These are phyloP conservation scores for Acleris laterana DNA, from an alignment of 2,888 invertebrate genomes.

Conservation along the genomic window DNA sequence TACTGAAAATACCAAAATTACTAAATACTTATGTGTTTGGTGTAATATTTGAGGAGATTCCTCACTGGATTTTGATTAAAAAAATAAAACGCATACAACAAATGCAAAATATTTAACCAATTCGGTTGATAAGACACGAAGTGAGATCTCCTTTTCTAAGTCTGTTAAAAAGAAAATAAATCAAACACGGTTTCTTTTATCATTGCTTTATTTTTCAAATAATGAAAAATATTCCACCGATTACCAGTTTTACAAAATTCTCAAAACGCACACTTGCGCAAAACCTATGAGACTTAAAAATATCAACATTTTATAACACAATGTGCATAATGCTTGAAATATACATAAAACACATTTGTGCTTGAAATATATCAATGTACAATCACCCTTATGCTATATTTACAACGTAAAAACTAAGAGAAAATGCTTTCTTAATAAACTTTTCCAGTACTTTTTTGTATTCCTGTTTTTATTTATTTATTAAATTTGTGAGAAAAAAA, in stretches of 20 bases:
- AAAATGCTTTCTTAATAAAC: not conserved
- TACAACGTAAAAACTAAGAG: not conserved
- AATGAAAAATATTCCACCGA: constrained; percentile 10
- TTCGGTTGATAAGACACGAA: too few species aligned
- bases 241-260: constrained; percentile 7
- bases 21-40: too few species aligned
- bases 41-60: too few species aligned
- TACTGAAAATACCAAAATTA: too few species aligned
- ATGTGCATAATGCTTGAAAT: not conserved
- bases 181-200: not conserved
- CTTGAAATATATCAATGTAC: not conserved
- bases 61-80: too few species aligned
- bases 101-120: too few species aligned
- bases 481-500: too few species aligned
- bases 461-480: not conserved
- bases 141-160: too few species aligned
- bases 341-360: not conserved
- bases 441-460: not conserved
- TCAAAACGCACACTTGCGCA: too few species aligned
- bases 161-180: too few species aligned
- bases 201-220: constrained; percentile 16
- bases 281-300: too few species aligned
- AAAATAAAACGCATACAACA: too few species aligned
- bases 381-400: constrained; percentile 5
- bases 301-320: not conserved